These are phyloP conservation scores for Leucophenga montana DNA, from an alignment of 2,888 invertebrate genomes.

Conservation along the genomic window DNA sequence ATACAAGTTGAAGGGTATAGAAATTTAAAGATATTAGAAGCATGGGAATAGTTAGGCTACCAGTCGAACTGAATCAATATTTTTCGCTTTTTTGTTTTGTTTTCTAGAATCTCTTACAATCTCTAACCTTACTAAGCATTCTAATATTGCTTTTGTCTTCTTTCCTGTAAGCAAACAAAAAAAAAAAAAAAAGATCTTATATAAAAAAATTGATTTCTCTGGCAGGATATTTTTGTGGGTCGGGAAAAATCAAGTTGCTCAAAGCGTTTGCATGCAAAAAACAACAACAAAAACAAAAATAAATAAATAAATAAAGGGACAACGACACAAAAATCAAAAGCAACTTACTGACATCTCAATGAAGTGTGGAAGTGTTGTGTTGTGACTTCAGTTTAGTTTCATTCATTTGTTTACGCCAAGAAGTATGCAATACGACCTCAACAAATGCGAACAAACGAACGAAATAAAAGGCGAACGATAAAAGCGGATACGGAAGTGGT, in stretches of 20 bases:
- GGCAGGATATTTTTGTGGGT: no score
- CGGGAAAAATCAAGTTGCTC: no score
- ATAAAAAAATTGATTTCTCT: no score
- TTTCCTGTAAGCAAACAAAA: neutral
- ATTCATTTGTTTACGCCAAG: neutral
- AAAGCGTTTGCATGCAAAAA: neutral
- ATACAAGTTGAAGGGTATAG: no score
- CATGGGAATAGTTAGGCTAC: conserved; percentile 26
- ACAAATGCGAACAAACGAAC: neutral
- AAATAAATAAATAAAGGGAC: neutral
- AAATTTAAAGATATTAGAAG: no score
- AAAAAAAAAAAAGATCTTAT: no score
- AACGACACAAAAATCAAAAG: neutral
- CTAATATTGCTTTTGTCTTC: conserved; percentile 25
- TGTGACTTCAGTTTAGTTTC: no score
- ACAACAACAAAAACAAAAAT: neutral
- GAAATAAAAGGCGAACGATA: neutral
- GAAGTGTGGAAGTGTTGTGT: neutral
- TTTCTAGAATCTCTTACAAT: neutral
- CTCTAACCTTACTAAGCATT: no score
- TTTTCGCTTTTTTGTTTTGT: conserved; percentile 39
- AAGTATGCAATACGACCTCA: conserved; percentile 12
- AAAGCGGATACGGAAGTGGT: conserved; percentile 15
- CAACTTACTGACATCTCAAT: neutral
- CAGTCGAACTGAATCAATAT: conserved; percentile 55